These are phyloP conservation scores for Perdix hodgsoniae DNA, from an alignment of 2,797 vertebrate species.

Conservation along the genomic window DNA sequence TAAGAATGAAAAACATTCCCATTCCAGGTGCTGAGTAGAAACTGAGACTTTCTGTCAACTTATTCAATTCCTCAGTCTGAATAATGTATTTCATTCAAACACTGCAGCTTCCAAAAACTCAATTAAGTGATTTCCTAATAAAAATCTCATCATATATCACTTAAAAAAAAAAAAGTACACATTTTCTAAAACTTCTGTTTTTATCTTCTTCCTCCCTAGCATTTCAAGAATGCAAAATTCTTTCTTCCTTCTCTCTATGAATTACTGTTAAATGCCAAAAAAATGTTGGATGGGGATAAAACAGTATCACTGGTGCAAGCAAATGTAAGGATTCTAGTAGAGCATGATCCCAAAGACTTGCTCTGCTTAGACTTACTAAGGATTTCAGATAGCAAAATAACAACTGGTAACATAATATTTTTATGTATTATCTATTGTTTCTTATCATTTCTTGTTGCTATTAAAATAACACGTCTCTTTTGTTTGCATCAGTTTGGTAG, in stretches of 20 bases:
- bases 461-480: neutral
- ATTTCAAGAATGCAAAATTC: neutral
- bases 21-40: slow-evolving; percentile 2
- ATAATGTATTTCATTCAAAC: neutral
- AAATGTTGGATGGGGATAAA: neutral
- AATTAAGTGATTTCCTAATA: neutral
- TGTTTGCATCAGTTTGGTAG: neutral
- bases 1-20: neutral
- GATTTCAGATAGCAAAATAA: neutral
- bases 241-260: neutral
- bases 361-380: neutral
- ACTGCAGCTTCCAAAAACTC: neutral
- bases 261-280: neutral
- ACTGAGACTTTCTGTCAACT: neutral
- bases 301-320: neutral
- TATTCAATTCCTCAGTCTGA: neutral
- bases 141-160: neutral
- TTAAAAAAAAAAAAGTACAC: neutral
- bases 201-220: neutral
- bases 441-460: neutral
- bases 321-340: neutral
- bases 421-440: neutral
- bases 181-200: neutral
- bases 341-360: neutral
- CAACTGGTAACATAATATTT: neutral